These are phyloP conservation scores for Capitulum mitella DNA, from an alignment of 2,888 invertebrate species.

Conservation along the genomic window DNA sequence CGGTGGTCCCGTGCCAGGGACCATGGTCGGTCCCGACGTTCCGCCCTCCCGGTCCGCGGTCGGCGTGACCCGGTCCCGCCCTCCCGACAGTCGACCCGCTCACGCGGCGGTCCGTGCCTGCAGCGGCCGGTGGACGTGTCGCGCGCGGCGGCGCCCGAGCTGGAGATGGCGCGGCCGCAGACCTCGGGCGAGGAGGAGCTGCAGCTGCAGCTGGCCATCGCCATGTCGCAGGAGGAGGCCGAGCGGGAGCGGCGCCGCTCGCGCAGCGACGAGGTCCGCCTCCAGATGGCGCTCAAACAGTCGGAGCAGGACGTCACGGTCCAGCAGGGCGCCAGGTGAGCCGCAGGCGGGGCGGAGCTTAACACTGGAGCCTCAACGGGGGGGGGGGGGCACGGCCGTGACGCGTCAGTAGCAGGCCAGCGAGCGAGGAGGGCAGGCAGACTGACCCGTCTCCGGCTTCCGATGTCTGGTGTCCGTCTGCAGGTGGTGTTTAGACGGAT, in stretches of 20 bases:
- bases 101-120: not conserved
- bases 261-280: slow-evolving; percentile 88
- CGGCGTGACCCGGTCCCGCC: too few species aligned
- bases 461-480: too few species aligned
- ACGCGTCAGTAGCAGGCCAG: too few species aligned
- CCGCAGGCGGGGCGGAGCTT: slow-evolving; percentile 30
- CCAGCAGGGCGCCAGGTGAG: slow-evolving; percentile 18
- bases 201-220: slow-evolving; percentile 93
- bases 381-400: too few species aligned
- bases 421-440: too few species aligned
- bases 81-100: too few species aligned
- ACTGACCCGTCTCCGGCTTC: too few species aligned
- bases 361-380: too few species aligned
- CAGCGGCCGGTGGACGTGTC: slow-evolving; percentile 24
- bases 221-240: slow-evolving; percentile 97
- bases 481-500: too few species aligned
- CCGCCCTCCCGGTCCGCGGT: too few species aligned
- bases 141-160: slow-evolving; percentile 28
- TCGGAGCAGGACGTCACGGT: slow-evolving; percentile 68
- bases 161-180: slow-evolving; percentile 55
- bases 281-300: slow-evolving; percentile 90
- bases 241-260: slow-evolving; percentile 91
- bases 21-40: too few species aligned
- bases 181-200: slow-evolving; percentile 97
- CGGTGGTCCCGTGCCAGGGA: too few species aligned